Percentiles rank a stretch among this genome's conserved stretches.
phyloP scores from a whole-genome alignment of 1,140 invertebrate genomes.

The Hermatobates lingyangjiaoensis region DNA sequence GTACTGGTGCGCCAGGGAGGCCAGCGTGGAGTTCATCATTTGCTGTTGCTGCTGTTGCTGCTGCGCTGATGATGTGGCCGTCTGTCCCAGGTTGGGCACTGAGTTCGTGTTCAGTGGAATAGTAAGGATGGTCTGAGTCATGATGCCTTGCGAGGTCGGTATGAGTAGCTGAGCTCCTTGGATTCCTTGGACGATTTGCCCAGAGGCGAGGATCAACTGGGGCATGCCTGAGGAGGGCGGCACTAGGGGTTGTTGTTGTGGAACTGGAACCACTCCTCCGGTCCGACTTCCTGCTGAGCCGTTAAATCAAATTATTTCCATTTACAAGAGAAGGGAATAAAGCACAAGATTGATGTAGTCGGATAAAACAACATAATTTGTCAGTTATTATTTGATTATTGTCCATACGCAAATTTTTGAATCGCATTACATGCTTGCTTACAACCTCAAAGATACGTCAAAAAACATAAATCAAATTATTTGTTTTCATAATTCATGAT shows the following conservation, averaged over 20 bases:
- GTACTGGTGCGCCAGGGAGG: constrained; percentile 33
- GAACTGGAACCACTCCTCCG: constrained; percentile 15
- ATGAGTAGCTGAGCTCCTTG: constrained; percentile 83
- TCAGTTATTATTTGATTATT: too few relatives aligned
- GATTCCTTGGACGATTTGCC: constrained; percentile 75
- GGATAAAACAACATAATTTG: too few relatives aligned
- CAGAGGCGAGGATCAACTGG: constrained; percentile 75
- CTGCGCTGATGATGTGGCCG: constrained; percentile 38
- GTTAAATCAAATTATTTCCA: too few relatives aligned
- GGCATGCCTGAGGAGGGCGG: constrained; percentile 58
- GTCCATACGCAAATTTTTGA: too few relatives aligned
- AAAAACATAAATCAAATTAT: too few relatives aligned
- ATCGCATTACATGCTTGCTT: too few relatives aligned
- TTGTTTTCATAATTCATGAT: too few relatives aligned
- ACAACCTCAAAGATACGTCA: too few relatives aligned
- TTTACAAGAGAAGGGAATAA: too few relatives aligned
- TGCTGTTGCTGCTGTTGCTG: too few relatives aligned
- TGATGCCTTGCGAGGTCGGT: constrained; percentile 68
- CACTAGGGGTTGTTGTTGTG: constrained; percentile 27
- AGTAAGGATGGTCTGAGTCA: constrained; percentile 76
- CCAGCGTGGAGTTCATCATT: constrained; percentile 64
- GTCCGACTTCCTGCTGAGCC: too few relatives aligned
- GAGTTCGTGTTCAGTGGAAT: constrained; percentile 70
- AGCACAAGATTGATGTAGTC: too few relatives aligned
- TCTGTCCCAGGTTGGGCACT: constrained; percentile 58